phyloP scores from a whole-genome alignment of 2,888 invertebrate genomes.

The Globia sparganii region DNA sequence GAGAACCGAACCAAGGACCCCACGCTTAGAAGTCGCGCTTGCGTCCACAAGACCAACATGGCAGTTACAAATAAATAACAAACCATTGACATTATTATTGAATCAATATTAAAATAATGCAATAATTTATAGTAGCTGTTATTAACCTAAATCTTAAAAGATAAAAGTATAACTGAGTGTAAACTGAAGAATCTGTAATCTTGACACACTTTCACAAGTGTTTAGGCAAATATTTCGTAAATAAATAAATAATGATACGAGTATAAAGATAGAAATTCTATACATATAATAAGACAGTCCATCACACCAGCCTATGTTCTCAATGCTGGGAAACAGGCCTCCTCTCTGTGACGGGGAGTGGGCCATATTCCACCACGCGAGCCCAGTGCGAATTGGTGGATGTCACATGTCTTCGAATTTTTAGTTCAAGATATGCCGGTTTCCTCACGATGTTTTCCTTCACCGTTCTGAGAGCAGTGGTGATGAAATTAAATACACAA shows the following conservation, averaged over 20 bases:
- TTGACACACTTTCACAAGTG: conserved; percentile 42
- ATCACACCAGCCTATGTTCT: neutral
- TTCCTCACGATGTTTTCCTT: too few species aligned
- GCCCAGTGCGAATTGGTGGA: too few species aligned
- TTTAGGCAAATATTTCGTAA: conserved; percentile 16
- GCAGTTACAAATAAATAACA: conserved; percentile 2
- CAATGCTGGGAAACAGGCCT: neutral
- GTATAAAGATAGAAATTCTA: neutral
- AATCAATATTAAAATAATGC: neutral
- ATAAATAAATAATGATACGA: conserved; percentile 3
- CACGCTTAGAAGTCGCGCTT: too few species aligned
- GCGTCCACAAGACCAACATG: too few species aligned
- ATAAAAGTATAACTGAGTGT: conserved; percentile 18
- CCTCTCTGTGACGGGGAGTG: neutral
- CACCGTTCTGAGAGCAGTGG: too few species aligned
- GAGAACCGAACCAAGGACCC: too few species aligned
- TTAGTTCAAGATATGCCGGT: too few species aligned
- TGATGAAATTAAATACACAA: too few species aligned
- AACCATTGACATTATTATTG: conserved; percentile 5
- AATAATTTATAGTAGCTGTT: neutral
- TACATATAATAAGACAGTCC: neutral
- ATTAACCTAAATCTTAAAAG: conserved; percentile 30
- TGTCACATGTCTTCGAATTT: too few species aligned
- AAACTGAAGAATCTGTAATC: conserved; percentile 24
- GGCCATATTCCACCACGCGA: too few species aligned